phyloP scores from a whole-genome alignment of 2,888 invertebrate genomes.

The Neuroscelio doddi region DNA sequence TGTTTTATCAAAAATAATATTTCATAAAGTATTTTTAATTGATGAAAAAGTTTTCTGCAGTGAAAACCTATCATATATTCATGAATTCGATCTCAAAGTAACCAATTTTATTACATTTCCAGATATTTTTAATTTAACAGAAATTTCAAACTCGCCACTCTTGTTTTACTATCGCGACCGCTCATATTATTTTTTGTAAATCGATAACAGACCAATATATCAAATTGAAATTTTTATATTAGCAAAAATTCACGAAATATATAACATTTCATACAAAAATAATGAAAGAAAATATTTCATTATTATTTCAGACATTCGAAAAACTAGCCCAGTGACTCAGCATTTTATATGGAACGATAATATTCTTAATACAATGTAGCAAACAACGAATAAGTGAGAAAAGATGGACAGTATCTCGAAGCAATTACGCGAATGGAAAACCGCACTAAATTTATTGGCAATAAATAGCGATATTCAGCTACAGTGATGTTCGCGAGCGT shows the following conservation, averaged over 20 bases:
- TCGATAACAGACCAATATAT: slow-evolving; percentile 42
- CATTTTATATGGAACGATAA: slow-evolving; percentile 8
- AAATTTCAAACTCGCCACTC: slow-evolving; percentile 23
- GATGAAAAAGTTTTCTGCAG: too few species aligned
- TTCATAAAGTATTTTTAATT: too few species aligned
- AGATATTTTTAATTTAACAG: slow-evolving; percentile 48
- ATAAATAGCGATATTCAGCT: slow-evolving; percentile 47
- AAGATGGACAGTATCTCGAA: slow-evolving; percentile 44
- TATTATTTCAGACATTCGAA: not conserved
- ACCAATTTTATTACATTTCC: slow-evolving; percentile 8
- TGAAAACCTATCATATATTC: too few species aligned
- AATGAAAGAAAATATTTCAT: not conserved
- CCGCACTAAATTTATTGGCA: slow-evolving; percentile 47
- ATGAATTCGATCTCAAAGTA: too few species aligned
- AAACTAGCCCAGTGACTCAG: not conserved
- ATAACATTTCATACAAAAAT: slow-evolving; percentile 35
- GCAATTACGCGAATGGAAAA: slow-evolving; percentile 46
- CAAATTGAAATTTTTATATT: slow-evolving; percentile 42
- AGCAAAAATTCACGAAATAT: slow-evolving; percentile 39
- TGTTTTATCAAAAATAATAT: too few species aligned
- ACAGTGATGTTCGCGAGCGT: slow-evolving; percentile 43
- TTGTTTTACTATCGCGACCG: not conserved
- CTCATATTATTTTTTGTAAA: slow-evolving; percentile 37
- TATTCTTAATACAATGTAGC: slow-evolving; percentile 30
- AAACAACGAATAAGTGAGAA: slow-evolving; percentile 40